These are phyloP conservation scores for Budorcas taxicolor DNA, from an alignment of 2,113 vertebrate genomes.

Conservation along the genomic window DNA sequence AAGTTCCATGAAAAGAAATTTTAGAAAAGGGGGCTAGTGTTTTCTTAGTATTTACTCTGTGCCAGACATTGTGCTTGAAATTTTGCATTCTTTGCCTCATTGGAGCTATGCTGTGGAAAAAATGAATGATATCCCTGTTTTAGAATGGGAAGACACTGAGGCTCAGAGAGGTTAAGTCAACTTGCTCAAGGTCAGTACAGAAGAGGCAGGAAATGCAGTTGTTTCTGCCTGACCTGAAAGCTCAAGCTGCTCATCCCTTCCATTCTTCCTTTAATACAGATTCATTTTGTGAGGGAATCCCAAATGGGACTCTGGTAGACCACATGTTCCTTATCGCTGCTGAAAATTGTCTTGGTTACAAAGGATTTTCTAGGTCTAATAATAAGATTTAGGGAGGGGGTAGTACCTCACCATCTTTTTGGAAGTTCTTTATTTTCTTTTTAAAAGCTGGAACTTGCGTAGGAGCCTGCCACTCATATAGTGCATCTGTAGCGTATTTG, in stretches of 20 bases:
- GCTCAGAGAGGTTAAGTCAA: neutral
- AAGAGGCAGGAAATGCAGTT: neutral
- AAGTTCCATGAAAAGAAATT: neutral
- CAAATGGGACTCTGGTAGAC: neutral
- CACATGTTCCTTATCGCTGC: neutral
- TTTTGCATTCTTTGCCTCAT: neutral
- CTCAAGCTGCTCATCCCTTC: neutral
- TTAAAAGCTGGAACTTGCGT: neutral
- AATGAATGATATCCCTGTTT: neutral
- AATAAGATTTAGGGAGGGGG: neutral
- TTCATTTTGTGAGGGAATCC: neutral
- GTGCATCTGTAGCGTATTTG: neutral
- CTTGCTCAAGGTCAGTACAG: neutral
- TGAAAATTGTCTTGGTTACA: constrained; percentile 23
- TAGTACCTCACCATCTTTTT: neutral
- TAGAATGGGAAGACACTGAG: neutral
- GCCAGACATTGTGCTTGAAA: neutral
- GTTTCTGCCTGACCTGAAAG: neutral
- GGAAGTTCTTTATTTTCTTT: neutral
- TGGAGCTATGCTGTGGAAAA: neutral
- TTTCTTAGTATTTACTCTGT: neutral
- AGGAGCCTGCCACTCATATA: neutral
- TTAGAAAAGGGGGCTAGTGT: neutral
- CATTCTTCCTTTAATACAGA: neutral
- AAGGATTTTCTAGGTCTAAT: constrained; percentile 27